Base-by-base conservation (phyloP, 2,888 invertebrate species). In the Hyposoter dolosus region DNA sequence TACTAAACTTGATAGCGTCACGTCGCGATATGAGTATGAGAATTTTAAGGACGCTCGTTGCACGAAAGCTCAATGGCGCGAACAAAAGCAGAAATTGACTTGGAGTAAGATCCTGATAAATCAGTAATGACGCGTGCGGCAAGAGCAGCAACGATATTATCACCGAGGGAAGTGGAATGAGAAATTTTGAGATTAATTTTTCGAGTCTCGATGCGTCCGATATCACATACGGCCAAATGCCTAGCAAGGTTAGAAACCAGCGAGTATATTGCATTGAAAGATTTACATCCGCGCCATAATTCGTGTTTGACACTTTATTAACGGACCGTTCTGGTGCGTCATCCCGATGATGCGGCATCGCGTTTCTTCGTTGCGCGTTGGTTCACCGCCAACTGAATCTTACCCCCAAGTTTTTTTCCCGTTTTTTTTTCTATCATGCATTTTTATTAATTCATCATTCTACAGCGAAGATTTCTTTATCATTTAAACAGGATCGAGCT, bases 161-260 rank as follows among this genome's bases (percentile, higher is more conserved):
- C 6, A 47, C 50, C 43, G 50, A 71, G 7, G 76, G 68, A 66
- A 76, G 71, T n/a, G 68, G 85, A 28, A 72, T 53, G 23, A 79
- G 23, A 53, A 82, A 28, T 72, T 76, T 66, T 5, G 82, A 53
- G 9, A 82, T 5, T 32, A 19, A 17, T 74, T 60, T 78, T 35
- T 81, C 76, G 28, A 56, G 19, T 65, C 19, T 75, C 53, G 81
- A 78, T 28, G 83, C 28, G 15, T 79, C 63, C 19, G 82, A 60
- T 23, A 72, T 68, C 0, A 88, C 75, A 7, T 60, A 56, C 2
- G 86, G 56, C 87, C 87, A 87, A 40, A 86, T 78, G 0, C 87
- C 87, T 17, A 88, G 53, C 19, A 81, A 19, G n/a, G 79, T 76
- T 5, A 88, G 35, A 65, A 86, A 60, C 77, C 81, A 87, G 65